phyloP scores from a whole-genome alignment of 1,140 invertebrate species.

The Dendrolimus kikuchii region DNA sequence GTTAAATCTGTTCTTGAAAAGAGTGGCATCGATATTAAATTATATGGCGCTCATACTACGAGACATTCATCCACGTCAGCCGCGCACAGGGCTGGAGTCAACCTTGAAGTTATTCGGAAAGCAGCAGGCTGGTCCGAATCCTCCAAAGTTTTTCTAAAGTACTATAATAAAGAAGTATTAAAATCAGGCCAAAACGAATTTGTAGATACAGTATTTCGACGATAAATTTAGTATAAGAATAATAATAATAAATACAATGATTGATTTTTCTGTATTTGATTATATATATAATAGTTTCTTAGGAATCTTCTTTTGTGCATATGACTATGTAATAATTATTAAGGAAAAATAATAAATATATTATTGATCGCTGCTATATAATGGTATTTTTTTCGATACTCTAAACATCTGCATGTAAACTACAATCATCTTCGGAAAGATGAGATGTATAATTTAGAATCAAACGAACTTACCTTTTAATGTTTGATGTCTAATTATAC shows the following conservation, averaged over 20 bases:
- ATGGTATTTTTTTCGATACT: conserved; percentile 6
- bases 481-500: conserved; percentile 8
- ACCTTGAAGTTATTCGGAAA: conserved; percentile 20
- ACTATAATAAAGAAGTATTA: conserved; percentile 22
- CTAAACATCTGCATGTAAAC: conserved; percentile 6
- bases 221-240: background rate
- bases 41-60: too few relatives aligned
- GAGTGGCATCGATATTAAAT: too few relatives aligned
- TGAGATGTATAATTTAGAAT: conserved; percentile 9
- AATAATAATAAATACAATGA: background rate
- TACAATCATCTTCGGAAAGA: conserved; percentile 14
- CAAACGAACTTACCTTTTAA: conserved; percentile 7
- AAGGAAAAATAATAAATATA: too few relatives aligned
- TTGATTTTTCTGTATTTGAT: too few relatives aligned
- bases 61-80: too few relatives aligned
- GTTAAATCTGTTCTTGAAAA: too few relatives aligned
- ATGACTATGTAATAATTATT: too few relatives aligned
- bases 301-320: too few relatives aligned
- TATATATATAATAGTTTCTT: too few relatives aligned
- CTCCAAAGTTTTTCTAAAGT: conserved; percentile 23
- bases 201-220: conserved; percentile 7
- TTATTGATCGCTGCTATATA: conserved; percentile 4
- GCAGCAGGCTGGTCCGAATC: conserved; percentile 27
- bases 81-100: conserved; percentile 16
- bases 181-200: conserved; percentile 4